phyloP scores from a whole-genome alignment of 2,888 invertebrate species.

The Salticus scenicus region DNA sequence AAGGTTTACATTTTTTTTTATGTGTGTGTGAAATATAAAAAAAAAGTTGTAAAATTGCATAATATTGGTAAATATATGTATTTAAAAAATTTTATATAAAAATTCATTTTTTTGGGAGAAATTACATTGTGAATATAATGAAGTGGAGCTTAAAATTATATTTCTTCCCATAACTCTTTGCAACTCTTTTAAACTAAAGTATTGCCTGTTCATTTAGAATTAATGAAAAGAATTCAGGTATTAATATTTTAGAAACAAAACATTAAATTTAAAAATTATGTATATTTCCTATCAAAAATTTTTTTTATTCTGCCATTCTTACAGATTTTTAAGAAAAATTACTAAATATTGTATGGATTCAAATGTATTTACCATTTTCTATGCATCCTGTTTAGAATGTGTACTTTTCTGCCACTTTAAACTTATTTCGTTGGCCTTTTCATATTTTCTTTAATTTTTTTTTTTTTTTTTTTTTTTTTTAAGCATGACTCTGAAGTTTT shows the following conservation, averaged over 20 bases:
- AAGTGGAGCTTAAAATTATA: constrained; percentile 1
- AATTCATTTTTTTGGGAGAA: neutral
- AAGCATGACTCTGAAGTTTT: too few relatives aligned
- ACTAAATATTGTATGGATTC: neutral
- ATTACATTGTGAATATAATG: neutral
- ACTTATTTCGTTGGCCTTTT: too few relatives aligned
- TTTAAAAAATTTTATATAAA: neutral
- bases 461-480: too few relatives aligned
- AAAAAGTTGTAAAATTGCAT: neutral
- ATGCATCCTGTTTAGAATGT: neutral
- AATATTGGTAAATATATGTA: neutral
- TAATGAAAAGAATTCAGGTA: neutral
- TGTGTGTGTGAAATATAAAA: neutral
- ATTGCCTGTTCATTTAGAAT: neutral
- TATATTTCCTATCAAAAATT: neutral
- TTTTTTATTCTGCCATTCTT: neutral
- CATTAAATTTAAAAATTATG: neutral
- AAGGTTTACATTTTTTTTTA: neutral
- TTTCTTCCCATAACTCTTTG: neutral
- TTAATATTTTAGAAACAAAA: neutral
- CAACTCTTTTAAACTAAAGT: neutral
- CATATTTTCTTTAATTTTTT: too few relatives aligned
- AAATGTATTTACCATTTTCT: neutral
- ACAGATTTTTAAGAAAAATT: neutral
- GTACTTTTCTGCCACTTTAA: neutral